These are phyloP conservation scores for Leucophenga maculata DNA, from an alignment of 2,888 invertebrate genomes.

Conservation along the genomic window DNA sequence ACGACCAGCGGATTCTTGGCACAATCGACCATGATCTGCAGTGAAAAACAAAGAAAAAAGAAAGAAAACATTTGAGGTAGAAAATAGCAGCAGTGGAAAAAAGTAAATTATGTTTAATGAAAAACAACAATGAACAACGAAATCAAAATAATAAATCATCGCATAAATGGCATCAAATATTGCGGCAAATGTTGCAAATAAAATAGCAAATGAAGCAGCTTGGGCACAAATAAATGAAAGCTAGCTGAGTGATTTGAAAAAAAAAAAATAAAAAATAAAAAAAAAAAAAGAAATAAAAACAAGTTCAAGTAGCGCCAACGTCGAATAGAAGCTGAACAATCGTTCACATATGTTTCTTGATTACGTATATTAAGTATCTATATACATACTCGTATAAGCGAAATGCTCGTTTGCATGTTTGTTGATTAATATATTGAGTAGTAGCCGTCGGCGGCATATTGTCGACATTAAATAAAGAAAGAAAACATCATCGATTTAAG, in stretches of 20 bases:
- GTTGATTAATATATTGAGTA: slow-evolving; percentile 67
- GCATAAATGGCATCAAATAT: slow-evolving; percentile 64
- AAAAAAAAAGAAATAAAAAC: slow-evolving; percentile 40
- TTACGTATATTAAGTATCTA: slow-evolving; percentile 42
- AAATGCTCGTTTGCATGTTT: slow-evolving; percentile 63
- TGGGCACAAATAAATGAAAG: slow-evolving; percentile 12
- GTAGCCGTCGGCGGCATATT: slow-evolving; percentile 60
- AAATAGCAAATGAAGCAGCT: slow-evolving; percentile 45
- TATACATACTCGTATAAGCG: slow-evolving; percentile 40
- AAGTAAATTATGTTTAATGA: slow-evolving; percentile 38
- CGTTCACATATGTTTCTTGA: background rate
- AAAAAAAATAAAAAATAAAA: slow-evolving; percentile 34
- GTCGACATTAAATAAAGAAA: slow-evolving; percentile 60
- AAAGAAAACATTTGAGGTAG: too few species aligned
- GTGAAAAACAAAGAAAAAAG: slow-evolving; percentile 38
- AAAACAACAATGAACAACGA: slow-evolving; percentile 52
- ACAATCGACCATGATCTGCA: slow-evolving; percentile 87
- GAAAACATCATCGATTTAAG: slow-evolving; percentile 28
- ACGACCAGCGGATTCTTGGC: slow-evolving; percentile 85
- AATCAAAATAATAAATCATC: slow-evolving; percentile 65
- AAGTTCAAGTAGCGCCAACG: background rate
- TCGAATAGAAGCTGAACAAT: background rate
- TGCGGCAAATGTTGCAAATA: slow-evolving; percentile 68
- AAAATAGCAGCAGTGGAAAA: slow-evolving; percentile 16
- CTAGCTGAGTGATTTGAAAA: slow-evolving; percentile 36